Conservation (phyloP, 2,113 vertebrate genomes). For the Herpetotheres cachinnans region DNA sequence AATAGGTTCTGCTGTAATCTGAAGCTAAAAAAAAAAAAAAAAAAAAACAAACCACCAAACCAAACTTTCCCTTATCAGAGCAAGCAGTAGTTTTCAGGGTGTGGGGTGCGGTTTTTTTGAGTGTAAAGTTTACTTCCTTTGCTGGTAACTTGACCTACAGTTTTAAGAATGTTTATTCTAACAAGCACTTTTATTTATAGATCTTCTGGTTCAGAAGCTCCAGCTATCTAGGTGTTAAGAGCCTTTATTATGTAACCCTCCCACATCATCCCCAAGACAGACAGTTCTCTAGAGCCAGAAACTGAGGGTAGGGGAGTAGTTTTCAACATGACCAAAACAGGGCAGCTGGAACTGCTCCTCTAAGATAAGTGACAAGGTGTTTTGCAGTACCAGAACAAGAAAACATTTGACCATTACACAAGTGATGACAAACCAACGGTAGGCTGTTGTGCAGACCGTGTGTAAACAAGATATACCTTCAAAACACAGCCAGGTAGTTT, state of each 20-base stretch:
- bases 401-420: background rate
- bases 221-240: background rate
- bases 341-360: background rate
- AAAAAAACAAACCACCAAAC: too few relatives aligned
- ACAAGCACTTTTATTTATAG: background rate
- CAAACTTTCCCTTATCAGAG: background rate
- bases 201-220: background rate
- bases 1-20: background rate
- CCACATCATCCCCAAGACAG: background rate
- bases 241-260: background rate
- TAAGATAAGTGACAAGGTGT: background rate
- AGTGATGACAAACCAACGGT: background rate
- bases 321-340: rapidly evolving
- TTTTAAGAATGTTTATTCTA: background rate
- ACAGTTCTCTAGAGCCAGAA: background rate
- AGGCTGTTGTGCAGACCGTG: background rate
- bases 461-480: background rate
- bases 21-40: background rate
- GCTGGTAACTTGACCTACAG: background rate
- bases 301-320: background rate
- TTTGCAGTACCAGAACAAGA: background rate
- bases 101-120: rapidly evolving
- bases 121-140: background rate
- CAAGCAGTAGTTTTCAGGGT: background rate
- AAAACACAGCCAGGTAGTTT: background rate